Percentiles rank a stretch among this genome's conserved stretches.
Evolutionary conservation across 2,888 invertebrate genomes (phyloP).

Genomic region (Parelbella ahira): DNA sequence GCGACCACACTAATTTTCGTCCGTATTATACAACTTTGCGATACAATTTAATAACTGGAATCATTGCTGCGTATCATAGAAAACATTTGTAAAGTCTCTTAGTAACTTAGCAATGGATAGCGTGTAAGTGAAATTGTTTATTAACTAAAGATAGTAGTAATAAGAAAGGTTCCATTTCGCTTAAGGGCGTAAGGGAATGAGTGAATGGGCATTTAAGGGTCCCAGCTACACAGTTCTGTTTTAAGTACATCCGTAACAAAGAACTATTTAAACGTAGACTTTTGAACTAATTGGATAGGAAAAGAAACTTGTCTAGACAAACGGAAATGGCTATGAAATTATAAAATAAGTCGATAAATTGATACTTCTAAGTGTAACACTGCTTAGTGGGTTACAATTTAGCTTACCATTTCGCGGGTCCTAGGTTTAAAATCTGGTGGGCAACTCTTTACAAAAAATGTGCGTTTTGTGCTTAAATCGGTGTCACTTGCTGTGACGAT

Average conservation of each 20-base stretch:
- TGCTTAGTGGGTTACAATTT: no score
- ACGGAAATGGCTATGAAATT: slow-evolving; percentile 4
- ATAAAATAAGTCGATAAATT: not conserved
- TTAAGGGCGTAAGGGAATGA: slow-evolving; percentile 33
- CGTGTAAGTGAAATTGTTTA: no score
- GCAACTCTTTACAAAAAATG: no score
- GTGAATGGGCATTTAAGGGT: slow-evolving; percentile 24
- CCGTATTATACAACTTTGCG: slow-evolving; percentile 16
- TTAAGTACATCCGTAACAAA: slow-evolving; percentile 14
- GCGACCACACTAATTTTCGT: slow-evolving; percentile 35
- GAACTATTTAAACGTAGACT: slow-evolving; percentile 18
- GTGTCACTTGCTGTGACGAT: no score
- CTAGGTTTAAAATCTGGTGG: no score
- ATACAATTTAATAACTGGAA: not conserved
- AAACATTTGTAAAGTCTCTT: no score
- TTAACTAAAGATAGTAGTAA: not conserved
- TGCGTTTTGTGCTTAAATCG: no score
- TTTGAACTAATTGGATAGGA: slow-evolving; percentile 20
- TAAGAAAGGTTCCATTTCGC: slow-evolving; percentile 25
- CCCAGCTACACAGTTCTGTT: slow-evolving; percentile 5
- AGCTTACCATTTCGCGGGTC: no score
- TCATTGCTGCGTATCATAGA: no score
- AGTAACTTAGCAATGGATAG: slow-evolving; percentile 10
- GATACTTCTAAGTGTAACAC: no score
- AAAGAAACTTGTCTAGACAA: slow-evolving; percentile 1